Evolutionary conservation across 2,113 vertebrate species (phyloP).

Genomic region (Corydoras sp.): DNA sequence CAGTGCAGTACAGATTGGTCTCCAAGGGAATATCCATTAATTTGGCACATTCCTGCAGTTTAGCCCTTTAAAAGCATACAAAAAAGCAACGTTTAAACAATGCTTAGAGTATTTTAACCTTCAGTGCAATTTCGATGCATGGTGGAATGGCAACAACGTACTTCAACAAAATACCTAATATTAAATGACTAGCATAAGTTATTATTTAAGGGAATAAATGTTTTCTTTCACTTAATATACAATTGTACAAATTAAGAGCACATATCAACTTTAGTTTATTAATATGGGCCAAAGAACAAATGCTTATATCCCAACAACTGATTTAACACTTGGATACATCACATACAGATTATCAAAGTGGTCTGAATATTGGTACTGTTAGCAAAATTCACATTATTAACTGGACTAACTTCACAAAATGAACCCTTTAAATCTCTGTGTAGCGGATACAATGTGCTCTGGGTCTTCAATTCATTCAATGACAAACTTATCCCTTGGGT

Average conservation of each 20-base stretch:
- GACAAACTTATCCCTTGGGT: slow-evolving; percentile 32
- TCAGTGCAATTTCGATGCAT: not conserved
- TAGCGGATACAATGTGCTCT: not conserved
- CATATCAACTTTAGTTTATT: no score
- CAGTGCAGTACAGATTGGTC: slow-evolving; percentile 57
- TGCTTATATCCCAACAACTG: no score
- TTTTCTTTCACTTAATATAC: no score
- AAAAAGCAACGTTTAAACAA: no score
- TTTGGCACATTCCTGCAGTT: slow-evolving; percentile 55
- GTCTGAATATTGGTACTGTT: not conserved
- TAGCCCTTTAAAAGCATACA: slow-evolving; percentile 59
- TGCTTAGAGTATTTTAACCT: not conserved
- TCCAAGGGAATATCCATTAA: slow-evolving; percentile 61
- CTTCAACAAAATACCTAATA: not conserved
- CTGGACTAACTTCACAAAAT: no score
- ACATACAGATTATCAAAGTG: no score
- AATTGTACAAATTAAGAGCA: no score
- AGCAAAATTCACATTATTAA: slow-evolving; percentile 23
- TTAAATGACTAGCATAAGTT: no score
- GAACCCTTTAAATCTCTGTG: slow-evolving; percentile 5
- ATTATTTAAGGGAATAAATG: no score
- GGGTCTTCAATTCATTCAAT: slow-evolving; percentile 19
- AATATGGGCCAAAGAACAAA: no score
- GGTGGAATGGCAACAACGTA: not conserved
- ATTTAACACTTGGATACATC: no score